phyloP scores from a whole-genome alignment of 2,888 invertebrate genomes.

The Acrobasis repandana region DNA sequence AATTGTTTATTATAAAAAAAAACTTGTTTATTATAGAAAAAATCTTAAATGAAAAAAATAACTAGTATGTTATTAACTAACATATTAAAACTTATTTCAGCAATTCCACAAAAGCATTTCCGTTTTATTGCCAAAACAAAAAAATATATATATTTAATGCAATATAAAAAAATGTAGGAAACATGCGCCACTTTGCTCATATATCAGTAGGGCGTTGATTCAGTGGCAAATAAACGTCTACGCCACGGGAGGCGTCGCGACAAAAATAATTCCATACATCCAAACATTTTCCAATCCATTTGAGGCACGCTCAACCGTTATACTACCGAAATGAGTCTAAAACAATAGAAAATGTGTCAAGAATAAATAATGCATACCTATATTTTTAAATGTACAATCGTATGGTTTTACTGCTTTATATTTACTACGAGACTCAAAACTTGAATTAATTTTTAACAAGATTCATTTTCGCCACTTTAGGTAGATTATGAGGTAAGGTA shows the following conservation, averaged over 20 bases:
- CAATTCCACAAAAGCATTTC: background rate
- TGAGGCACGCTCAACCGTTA: slow-evolving; percentile 46
- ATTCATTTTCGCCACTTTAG: no score
- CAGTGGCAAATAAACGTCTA: slow-evolving; percentile 65
- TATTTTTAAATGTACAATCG: no score
- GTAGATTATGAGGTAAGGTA: no score
- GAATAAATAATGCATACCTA: background rate
- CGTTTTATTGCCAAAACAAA: slow-evolving; percentile 22
- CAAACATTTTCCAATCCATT: slow-evolving; percentile 68
- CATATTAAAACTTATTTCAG: background rate
- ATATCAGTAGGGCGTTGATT: slow-evolving; percentile 71
- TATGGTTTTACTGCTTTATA: no score
- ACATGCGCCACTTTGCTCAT: slow-evolving; percentile 54
- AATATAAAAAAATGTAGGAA: slow-evolving; percentile 55
- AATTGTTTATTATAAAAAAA: no score
- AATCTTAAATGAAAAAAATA: no score
- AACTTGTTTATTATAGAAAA: no score
- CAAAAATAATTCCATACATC: slow-evolving; percentile 68
- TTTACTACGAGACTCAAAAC: no score
- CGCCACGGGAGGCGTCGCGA: slow-evolving; percentile 63
- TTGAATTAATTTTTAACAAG: no score
- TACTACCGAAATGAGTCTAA: slow-evolving; percentile 45
- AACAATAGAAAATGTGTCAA: slow-evolving; percentile 29
- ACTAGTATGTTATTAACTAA: background rate
- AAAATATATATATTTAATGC: slow-evolving; percentile 35